phyloP scores from a whole-genome alignment of 2,888 invertebrate genomes.

The Pristionchus entomophagus region DNA sequence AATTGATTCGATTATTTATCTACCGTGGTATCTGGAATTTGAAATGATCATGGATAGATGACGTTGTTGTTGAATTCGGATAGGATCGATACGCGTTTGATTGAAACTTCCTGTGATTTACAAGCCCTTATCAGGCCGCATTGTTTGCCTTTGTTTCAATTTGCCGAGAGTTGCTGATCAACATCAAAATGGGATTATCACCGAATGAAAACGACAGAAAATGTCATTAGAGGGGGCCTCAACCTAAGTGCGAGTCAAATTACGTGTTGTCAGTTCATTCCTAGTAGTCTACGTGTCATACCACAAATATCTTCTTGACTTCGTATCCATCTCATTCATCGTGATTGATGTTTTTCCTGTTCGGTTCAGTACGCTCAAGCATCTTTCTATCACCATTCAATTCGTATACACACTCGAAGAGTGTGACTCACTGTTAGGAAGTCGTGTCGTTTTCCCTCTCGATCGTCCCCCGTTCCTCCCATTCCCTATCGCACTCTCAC shows the following conservation, averaged over 20 bases:
- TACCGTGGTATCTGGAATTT: too few species aligned
- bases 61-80: not conserved
- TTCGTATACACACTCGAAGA: not conserved
- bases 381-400: not conserved
- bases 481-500: not conserved
- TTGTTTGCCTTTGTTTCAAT: not conserved
- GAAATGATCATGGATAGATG: too few species aligned
- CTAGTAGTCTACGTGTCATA: not conserved
- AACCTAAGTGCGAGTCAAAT: not conserved
- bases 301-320: too few species aligned
- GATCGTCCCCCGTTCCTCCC: not conserved
- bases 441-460: conserved; percentile 4
- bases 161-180: not conserved
- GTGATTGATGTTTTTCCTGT: not conserved
- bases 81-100: not conserved
- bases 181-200: not conserved
- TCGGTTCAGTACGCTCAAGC: not conserved
- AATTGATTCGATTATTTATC: too few species aligned
- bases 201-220: not conserved
- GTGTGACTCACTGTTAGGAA: conserved; percentile 16
- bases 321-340: not conserved
- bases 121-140: not conserved
- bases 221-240: not conserved
- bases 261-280: not conserved
- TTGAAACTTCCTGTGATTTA: not conserved